Conservation (phyloP, 1,140 invertebrate species). For the Scaptodrosophila lebanonensis region DNA sequence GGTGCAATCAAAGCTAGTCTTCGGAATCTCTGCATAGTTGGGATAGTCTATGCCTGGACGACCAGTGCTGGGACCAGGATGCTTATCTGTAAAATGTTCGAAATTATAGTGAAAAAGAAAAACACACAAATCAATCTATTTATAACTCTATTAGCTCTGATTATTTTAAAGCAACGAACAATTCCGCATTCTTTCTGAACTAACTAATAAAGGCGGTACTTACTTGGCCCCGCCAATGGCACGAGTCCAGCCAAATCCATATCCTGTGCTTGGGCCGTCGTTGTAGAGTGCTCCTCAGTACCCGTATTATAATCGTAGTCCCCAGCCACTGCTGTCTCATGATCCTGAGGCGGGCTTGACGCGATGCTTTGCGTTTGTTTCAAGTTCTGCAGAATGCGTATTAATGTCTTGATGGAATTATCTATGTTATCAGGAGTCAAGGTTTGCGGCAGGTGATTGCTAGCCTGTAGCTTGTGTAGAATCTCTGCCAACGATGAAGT, state of each 20-base stretch:
- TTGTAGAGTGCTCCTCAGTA: constrained; percentile 22
- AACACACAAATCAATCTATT: too few relatives aligned
- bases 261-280: constrained; percentile 2
- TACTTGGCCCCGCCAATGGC: constrained; percentile 53
- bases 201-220: constrained; percentile 1
- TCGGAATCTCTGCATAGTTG: constrained; percentile 85
- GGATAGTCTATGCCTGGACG: constrained; percentile 90
- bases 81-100: constrained; percentile 56
- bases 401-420: constrained; percentile 85
- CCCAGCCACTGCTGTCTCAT: constrained; percentile 38
- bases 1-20: constrained; percentile 89
- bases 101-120: neutral
- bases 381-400: constrained; percentile 84
- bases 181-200: neutral
- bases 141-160: too few relatives aligned
- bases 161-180: too few relatives aligned
- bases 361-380: constrained; percentile 78
- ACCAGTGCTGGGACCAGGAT: constrained; percentile 81
- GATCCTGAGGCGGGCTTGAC: constrained; percentile 70
- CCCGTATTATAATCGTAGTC: constrained; percentile 61
- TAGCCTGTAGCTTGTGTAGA: constrained; percentile 83
- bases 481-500: constrained; percentile 78
- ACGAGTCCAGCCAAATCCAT: constrained; percentile 20
- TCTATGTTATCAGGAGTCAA: constrained; percentile 86
- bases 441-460: constrained; percentile 85